phyloP scores from a whole-genome alignment of 2,113 vertebrate species.

The Gymnogyps californianus region DNA sequence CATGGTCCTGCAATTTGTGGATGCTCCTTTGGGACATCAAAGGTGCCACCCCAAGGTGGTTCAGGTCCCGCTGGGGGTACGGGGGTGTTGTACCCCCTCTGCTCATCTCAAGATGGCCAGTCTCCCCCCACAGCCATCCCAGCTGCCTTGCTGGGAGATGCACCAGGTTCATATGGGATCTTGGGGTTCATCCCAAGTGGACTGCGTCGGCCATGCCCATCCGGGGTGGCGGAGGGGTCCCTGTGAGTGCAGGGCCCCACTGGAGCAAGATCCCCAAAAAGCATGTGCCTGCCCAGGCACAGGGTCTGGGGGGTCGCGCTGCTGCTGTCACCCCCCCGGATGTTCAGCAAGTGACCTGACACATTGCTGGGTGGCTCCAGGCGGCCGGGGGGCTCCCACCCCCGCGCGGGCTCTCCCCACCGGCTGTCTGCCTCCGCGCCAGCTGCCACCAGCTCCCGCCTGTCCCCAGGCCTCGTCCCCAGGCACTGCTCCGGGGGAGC shows the following conservation, averaged over 20 bases:
- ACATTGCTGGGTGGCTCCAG: rapidly evolving
- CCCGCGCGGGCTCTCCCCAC: rapidly evolving
- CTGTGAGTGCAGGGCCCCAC: no score
- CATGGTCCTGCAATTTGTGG: background rate
- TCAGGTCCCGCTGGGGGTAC: background rate
- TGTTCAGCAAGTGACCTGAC: background rate
- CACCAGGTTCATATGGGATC: rapidly evolving
- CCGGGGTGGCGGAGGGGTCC: background rate
- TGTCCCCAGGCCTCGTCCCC: background rate
- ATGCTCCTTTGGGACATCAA: background rate
- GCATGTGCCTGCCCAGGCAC: rapidly evolving
- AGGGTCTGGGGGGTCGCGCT: rapidly evolving
- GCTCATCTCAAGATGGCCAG: background rate
- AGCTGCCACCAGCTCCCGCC: background rate
- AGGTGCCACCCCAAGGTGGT: background rate
- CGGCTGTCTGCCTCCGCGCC: background rate
- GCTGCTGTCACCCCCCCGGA: background rate
- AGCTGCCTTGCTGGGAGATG: background rate
- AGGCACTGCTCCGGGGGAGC: rapidly evolving
- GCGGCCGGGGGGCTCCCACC: rapidly evolving
- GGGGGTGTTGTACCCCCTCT: background rate
- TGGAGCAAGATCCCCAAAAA: background rate
- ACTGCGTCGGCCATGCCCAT: background rate
- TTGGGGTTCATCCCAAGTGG: rapidly evolving
- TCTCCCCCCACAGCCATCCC: background rate